These are phyloP conservation scores for Chrysocyon brachyurus DNA, from an alignment of 2,797 vertebrate species.

Conservation along the genomic window DNA sequence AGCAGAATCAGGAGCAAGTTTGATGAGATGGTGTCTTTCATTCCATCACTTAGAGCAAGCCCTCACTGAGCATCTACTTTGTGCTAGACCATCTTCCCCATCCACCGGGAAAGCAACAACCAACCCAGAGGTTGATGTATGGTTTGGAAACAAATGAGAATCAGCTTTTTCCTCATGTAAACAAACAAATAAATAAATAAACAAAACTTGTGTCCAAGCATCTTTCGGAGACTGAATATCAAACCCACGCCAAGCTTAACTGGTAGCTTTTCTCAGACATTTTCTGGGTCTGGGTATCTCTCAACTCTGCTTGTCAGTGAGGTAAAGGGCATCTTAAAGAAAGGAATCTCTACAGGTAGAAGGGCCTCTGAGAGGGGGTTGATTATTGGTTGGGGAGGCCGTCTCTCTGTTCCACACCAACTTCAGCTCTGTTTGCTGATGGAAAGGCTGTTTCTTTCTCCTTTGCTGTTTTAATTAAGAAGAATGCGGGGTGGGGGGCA, in stretches of 20 bases:
- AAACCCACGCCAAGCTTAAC: constrained; percentile 6
- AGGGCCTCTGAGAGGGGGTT: background rate
- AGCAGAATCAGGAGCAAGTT: background rate
- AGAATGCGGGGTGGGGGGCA: background rate
- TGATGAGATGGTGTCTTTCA: background rate
- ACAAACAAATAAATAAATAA: background rate
- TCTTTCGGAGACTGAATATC: background rate
- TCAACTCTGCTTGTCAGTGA: background rate
- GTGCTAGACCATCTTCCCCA: background rate
- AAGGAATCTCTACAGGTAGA: background rate
- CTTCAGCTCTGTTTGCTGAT: constrained; percentile 17
- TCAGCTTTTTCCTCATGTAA: constrained; percentile 5
- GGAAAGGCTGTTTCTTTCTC: background rate
- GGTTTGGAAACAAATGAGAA: constrained; percentile 50
- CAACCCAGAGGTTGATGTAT: background rate
- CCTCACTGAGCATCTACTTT: background rate
- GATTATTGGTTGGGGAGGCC: background rate
- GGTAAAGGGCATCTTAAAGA: constrained; percentile 31
- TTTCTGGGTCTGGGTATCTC: background rate
- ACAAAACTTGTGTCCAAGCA: background rate
- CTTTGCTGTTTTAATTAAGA: constrained; percentile 22
- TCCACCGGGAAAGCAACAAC: background rate
- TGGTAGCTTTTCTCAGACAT: background rate
- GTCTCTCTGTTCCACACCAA: background rate
- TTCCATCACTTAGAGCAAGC: background rate